A percentile compares a stretch with the other conserved stretches of the same genome.
Conservation (phyloP, 2,888 invertebrate genomes). For the Rhingia rostrata region DNA sequence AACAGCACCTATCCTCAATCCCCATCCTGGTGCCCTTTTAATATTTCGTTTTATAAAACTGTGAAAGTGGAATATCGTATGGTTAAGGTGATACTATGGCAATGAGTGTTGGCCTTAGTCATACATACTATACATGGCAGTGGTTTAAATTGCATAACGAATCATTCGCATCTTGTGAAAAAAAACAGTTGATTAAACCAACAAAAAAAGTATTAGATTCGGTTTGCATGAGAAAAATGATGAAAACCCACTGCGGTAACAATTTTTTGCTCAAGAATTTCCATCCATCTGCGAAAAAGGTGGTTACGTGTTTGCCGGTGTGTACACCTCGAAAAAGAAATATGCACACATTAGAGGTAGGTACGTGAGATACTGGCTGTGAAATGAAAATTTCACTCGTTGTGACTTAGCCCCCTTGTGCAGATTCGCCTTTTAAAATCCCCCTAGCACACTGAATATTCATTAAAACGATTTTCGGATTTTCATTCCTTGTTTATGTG, state of each 20-base stretch:
- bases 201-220: conserved; percentile 48
- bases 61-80: conserved; percentile 50
- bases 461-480: conserved; percentile 63
- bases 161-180: conserved; percentile 41
- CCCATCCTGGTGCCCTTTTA: conserved; percentile 19
- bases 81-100: conserved; percentile 42
- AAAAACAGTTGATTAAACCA: conserved; percentile 63
- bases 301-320: background rate
- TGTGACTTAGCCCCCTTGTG: conserved; percentile 28
- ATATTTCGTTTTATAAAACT: conserved; percentile 38
- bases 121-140: background rate
- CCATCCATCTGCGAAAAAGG: conserved; percentile 21
- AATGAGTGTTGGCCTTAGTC: background rate
- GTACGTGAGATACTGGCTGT: conserved; percentile 14
- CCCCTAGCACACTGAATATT: conserved; percentile 53
- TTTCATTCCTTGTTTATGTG: conserved; percentile 27
- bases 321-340: conserved; percentile 11
- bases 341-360: conserved; percentile 27
- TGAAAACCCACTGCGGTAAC: conserved; percentile 47
- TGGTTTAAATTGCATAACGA: conserved; percentile 60
- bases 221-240: conserved; percentile 40
- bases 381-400: conserved; percentile 39
- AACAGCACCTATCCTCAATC: conserved; percentile 11
- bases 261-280: conserved; percentile 23
- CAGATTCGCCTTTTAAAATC: conserved; percentile 2